Evolutionary conservation across 2,113 vertebrate genomes (phyloP).

Genomic region (Alaudala cheleensis): DNA sequence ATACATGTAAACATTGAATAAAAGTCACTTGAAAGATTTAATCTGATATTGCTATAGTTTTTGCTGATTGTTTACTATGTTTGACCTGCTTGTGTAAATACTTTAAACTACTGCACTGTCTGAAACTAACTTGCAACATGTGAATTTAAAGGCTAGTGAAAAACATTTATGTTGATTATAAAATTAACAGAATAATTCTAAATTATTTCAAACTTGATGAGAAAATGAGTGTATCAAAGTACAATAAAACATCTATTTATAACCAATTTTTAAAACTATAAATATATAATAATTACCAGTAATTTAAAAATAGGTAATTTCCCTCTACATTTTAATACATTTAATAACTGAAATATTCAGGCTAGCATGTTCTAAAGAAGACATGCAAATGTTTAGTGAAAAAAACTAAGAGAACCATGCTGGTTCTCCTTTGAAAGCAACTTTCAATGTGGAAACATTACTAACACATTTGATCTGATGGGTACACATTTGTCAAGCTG

Average conservation of each 20-base stretch:
- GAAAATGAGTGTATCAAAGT: background rate
- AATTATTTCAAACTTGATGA: background rate
- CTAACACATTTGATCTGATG: background rate
- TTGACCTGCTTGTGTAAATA: background rate
- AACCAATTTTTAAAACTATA: background rate
- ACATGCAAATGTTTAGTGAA: background rate
- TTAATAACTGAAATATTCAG: background rate
- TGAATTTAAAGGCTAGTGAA: background rate
- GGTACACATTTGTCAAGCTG: background rate
- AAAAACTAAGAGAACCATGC: background rate
- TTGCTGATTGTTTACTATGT: background rate
- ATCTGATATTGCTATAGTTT: background rate
- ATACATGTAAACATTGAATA: background rate
- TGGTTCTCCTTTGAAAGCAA: background rate
- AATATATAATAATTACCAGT: background rate
- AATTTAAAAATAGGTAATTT: background rate
- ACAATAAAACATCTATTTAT: background rate
- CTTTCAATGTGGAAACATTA: background rate
- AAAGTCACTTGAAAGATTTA: conserved; percentile 4
- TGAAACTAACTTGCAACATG: background rate
- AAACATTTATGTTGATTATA: background rate
- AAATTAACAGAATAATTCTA: background rate
- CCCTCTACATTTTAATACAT: background rate
- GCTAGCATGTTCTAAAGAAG: background rate
- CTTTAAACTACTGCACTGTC: background rate